Evolutionary conservation across 2,888 invertebrate species (phyloP).

Genomic region (Helicoverpa assulta): DNA sequence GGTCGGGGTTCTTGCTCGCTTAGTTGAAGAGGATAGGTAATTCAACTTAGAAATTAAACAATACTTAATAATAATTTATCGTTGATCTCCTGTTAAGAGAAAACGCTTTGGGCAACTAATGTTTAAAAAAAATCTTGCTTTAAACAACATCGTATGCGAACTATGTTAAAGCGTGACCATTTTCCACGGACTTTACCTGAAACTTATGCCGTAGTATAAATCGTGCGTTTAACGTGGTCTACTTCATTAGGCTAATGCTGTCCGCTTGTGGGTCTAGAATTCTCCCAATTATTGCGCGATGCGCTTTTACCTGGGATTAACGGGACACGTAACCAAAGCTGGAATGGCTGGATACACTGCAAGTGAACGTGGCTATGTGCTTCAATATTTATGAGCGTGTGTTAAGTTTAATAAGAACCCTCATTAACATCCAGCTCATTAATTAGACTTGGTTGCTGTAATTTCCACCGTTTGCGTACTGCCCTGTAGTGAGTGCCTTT

Average conservation of each 20-base stretch:
- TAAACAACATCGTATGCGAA: conserved; percentile 35
- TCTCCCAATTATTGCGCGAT: conserved; percentile 66
- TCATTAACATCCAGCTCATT: background rate
- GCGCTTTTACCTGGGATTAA: conserved; percentile 63
- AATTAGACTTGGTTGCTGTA: conserved; percentile 1
- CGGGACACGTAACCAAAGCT: conserved; percentile 29
- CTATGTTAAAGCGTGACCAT: conserved; percentile 14
- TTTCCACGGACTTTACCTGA: conserved; percentile 21
- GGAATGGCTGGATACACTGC: conserved; percentile 18
- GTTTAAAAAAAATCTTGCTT: conserved; percentile 18
- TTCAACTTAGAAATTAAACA: conserved; percentile 56
- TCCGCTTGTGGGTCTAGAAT: conserved; percentile 64
- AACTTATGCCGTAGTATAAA: conserved; percentile 38
- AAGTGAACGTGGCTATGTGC: conserved; percentile 5
- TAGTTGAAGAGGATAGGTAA: conserved; percentile 51
- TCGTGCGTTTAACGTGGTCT: conserved; percentile 55
- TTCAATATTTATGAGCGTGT: background rate
- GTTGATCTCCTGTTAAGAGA: conserved; percentile 21
- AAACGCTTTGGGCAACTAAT: conserved; percentile 16
- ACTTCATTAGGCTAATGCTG: conserved; percentile 71
- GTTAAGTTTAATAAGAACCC: conserved; percentile 8
- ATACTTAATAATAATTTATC: conserved; percentile 39
- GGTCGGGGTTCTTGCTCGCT: conserved; percentile 49
- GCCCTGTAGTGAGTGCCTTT: background rate
- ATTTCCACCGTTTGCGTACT: background rate